These are phyloP conservation scores for Talpa occidentalis DNA, from an alignment of 2,113 vertebrate genomes.

Conservation along the genomic window DNA sequence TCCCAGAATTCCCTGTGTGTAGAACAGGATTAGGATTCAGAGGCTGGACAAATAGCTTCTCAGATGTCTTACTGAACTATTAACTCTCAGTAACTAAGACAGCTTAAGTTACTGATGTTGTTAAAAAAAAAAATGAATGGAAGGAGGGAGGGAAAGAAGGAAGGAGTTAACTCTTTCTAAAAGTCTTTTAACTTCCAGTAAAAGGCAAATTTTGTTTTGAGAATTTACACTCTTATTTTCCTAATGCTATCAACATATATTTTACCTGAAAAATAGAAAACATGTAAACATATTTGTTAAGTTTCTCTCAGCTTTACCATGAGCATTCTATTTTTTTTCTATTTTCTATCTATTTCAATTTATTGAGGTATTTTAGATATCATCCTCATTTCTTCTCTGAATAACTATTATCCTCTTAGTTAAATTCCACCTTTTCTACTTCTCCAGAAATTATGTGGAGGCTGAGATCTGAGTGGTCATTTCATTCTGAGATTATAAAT, in stretches of 20 bases:
- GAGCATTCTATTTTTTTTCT: background rate
- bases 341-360: background rate
- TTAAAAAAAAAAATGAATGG: background rate
- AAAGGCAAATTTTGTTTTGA: background rate
- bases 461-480: background rate
- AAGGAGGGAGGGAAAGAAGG: rapidly evolving
- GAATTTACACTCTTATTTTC: background rate
- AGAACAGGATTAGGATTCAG: background rate
- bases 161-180: background rate
- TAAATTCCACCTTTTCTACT: background rate
- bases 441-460: background rate
- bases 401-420: background rate
- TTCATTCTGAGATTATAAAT: background rate
- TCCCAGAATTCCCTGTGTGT: background rate
- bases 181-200: background rate
- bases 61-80: background rate
- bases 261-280: background rate
- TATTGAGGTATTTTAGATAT: background rate
- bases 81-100: background rate
- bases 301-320: background rate
- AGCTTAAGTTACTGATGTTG: background rate
- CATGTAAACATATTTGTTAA: background rate
- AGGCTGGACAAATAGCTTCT: background rate
- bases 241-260: background rate
- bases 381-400: too few species aligned